These are phyloP conservation scores for Chaenocephalus aceratus DNA, from an alignment of 2,113 vertebrate species.

Conservation along the genomic window DNA sequence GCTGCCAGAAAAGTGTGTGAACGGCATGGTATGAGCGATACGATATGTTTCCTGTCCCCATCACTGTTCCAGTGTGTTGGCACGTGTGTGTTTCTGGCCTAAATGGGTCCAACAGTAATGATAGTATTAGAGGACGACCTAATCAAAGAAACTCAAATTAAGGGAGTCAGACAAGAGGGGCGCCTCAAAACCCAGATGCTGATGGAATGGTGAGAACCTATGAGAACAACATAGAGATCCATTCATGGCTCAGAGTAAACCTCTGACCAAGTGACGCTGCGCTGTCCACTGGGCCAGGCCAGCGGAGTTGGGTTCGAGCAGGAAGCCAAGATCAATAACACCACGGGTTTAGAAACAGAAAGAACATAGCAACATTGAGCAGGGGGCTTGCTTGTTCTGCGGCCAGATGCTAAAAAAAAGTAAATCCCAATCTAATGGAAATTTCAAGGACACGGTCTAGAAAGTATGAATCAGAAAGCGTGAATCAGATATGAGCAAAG, in stretches of 20 bases:
- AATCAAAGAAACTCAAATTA: conserved; percentile 63
- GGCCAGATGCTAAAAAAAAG: conserved; percentile 45
- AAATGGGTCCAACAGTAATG: conserved; percentile 12
- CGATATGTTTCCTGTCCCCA: conserved; percentile 10
- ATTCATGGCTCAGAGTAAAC: conserved; percentile 75
- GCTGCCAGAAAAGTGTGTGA: conserved; percentile 35
- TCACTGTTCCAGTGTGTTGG: conserved; percentile 25
- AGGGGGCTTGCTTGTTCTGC: conserved; percentile 37
- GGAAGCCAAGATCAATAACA: conserved; percentile 76
- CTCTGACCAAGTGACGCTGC: conserved; percentile 63
- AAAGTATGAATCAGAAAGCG: conserved; percentile 38
- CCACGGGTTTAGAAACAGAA: conserved; percentile 61
- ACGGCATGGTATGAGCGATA: conserved; percentile 2
- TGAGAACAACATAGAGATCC: conserved; percentile 73
- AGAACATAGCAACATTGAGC: conserved; percentile 20
- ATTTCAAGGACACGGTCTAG: conserved; percentile 42
- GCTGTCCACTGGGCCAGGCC: conserved; percentile 56
- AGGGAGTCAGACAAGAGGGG: conserved; percentile 40
- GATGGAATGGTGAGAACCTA: conserved; percentile 62
- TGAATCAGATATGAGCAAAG: conserved; percentile 43
- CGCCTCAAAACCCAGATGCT: conserved; percentile 65
- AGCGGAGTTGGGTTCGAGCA: conserved; percentile 64
- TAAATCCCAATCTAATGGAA: conserved; percentile 46
- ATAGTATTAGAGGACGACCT: conserved; percentile 53
- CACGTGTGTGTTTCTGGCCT: conserved; percentile 30